phyloP scores from a whole-genome alignment of 2,888 invertebrate genomes.

The Myathropa florea region DNA sequence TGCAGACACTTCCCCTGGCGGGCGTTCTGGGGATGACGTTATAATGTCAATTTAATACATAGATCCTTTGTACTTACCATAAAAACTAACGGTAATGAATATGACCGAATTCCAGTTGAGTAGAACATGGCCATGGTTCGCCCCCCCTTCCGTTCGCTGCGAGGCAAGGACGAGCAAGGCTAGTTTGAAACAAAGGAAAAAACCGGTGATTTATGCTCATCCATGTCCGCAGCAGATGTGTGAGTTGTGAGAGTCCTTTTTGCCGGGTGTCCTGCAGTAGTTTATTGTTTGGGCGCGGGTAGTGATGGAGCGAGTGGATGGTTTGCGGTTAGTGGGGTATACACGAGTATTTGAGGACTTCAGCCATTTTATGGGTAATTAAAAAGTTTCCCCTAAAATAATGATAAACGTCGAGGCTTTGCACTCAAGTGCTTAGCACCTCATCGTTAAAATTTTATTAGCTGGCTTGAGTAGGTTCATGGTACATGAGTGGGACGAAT shows the following conservation, averaged over 20 bases:
- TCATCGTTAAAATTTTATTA: slow-evolving; percentile 61
- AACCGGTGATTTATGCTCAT: slow-evolving; percentile 53
- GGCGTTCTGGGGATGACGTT: slow-evolving; percentile 10
- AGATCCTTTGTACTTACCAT: slow-evolving; percentile 59
- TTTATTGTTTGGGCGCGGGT: slow-evolving; percentile 9
- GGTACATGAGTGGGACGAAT: background rate
- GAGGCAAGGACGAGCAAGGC: too few species aligned
- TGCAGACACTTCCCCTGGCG: background rate
- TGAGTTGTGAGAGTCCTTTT: slow-evolving; percentile 31
- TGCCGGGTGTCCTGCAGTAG: slow-evolving; percentile 13
- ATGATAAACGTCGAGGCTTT: slow-evolving; percentile 48
- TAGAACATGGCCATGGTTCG: background rate
- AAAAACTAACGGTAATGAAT: slow-evolving; percentile 70
- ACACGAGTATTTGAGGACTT: slow-evolving; percentile 11
- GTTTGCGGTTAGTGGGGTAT: background rate
- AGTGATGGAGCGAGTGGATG: background rate
- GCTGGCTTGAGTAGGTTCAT: background rate
- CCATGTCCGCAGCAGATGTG: slow-evolving; percentile 59
- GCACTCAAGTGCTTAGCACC: slow-evolving; percentile 52
- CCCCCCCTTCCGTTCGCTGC: too few species aligned
- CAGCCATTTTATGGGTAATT: slow-evolving; percentile 40
- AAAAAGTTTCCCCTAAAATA: slow-evolving; percentile 61
- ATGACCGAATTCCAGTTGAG: slow-evolving; percentile 37
- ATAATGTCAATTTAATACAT: slow-evolving; percentile 62
- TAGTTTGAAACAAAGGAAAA: slow-evolving; percentile 42